Percentiles rank a stretch among this genome's conserved stretches.
phyloP scores from a whole-genome alignment of 2,888 invertebrate species.

The Meandrusa payeni region DNA sequence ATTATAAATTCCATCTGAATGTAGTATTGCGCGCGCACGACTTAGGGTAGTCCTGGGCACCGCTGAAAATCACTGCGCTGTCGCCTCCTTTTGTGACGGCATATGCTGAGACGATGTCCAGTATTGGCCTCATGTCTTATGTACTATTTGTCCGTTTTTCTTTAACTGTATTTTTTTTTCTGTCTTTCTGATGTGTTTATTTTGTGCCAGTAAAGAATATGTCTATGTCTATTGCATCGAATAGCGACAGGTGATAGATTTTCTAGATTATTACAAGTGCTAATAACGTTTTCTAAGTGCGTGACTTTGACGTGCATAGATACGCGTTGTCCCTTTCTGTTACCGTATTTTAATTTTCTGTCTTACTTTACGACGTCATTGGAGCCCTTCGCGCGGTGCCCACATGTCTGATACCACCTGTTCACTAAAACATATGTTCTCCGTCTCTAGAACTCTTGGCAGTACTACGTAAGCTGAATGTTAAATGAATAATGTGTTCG shows the following conservation, averaged over 20 bases:
- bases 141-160: no score
- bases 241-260: conserved; percentile 37
- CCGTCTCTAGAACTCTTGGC: conserved; percentile 29
- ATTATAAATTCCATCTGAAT: no score
- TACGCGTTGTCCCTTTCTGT: conserved; percentile 47
- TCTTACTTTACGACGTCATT: conserved; percentile 50
- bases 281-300: conserved; percentile 53
- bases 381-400: conserved; percentile 61
- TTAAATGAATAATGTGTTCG: conserved; percentile 28
- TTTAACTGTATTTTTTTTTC: no score
- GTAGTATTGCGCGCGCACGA: no score
- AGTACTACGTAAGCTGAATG: conserved; percentile 22
- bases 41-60: no score
- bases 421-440: conserved; percentile 49
- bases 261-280: conserved; percentile 52
- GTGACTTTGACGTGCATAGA: conserved; percentile 38
- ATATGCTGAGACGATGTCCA: no score
- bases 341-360: conserved; percentile 39
- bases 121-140: no score
- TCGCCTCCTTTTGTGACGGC: no score
- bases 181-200: no score
- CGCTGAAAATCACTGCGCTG: no score
- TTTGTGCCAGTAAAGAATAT: no score
- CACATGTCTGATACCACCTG: conserved; percentile 69
- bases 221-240: conserved; percentile 30